Evolutionary conservation across 2,113 vertebrate species (phyloP).

Genomic region (Passerina amoena): DNA sequence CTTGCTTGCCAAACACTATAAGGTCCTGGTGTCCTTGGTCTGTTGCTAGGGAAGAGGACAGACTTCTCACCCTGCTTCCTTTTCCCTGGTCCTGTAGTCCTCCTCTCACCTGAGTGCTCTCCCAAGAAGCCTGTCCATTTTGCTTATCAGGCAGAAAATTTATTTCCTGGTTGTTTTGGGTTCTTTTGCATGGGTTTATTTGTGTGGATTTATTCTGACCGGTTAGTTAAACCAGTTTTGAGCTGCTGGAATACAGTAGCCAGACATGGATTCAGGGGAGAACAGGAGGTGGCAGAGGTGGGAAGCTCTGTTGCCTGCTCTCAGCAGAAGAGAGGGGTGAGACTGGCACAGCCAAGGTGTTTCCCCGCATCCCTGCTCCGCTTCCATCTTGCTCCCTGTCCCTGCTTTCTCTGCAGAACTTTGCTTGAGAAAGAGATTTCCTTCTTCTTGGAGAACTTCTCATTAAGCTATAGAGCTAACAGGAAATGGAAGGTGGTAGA

Average conservation of each 20-base stretch:
- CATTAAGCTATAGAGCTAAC: not conserved
- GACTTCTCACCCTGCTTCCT: not conserved
- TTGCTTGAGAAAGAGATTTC: fast-evolving
- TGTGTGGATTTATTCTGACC: not conserved
- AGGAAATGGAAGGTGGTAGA: not conserved
- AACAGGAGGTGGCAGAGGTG: not conserved
- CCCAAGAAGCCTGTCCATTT: not conserved
- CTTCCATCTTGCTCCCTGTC: not conserved
- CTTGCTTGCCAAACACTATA: not conserved
- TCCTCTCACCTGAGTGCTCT: not conserved
- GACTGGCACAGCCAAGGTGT: not conserved
- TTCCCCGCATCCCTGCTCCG: not conserved
- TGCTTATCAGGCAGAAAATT: not conserved
- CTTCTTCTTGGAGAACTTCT: not conserved
- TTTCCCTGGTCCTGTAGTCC: not conserved
- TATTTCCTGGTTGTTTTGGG: not conserved
- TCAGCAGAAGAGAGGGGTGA: not conserved
- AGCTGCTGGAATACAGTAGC: not conserved
- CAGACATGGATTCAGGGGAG: not conserved
- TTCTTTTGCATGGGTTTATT: not conserved
- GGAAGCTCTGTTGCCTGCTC: not conserved
- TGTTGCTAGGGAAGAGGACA: not conserved
- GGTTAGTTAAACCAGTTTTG: not conserved
- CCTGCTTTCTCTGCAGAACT: not conserved
- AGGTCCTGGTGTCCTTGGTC: not conserved